phyloP scores from a whole-genome alignment of 2,888 invertebrate species.

The Conchocele bisecta region DNA sequence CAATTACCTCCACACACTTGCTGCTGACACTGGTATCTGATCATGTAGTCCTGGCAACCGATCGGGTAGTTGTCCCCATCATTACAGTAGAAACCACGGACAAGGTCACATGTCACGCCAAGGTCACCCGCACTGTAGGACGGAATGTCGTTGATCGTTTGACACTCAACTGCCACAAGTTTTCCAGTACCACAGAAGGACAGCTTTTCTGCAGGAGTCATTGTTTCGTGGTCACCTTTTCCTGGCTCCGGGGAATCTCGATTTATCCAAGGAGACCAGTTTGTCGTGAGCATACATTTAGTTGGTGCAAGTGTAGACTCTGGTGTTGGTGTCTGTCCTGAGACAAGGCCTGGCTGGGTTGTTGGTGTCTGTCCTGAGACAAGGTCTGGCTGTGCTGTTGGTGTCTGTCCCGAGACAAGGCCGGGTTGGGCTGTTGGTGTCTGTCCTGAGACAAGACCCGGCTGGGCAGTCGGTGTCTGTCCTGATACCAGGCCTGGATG shows the following conservation, averaged over 20 bases:
- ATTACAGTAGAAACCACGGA: conserved; percentile 88
- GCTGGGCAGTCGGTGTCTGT: too few species aligned
- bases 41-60: conserved; percentile 77
- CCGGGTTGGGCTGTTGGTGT: conserved; percentile 37
- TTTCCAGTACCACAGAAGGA: conserved; percentile 70
- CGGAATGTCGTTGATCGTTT: conserved; percentile 63
- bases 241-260: conserved; percentile 62
- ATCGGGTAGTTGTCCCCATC: conserved; percentile 70
- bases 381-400: conserved; percentile 38
- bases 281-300: conserved; percentile 27
- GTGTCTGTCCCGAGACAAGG: conserved; percentile 24
- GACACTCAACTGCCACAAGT: conserved; percentile 75
- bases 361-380: conserved; percentile 32
- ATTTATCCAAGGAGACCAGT: conserved; percentile 73
- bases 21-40: conserved; percentile 74
- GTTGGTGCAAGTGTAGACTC: conserved; percentile 32
- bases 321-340: conserved; percentile 38
- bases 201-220: conserved; percentile 55
- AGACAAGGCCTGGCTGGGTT: conserved; percentile 24
- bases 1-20: conserved; percentile 35
- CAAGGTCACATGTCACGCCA: conserved; percentile 83
- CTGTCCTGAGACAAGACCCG: conserved; percentile 24
- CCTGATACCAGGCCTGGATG: too few species aligned
- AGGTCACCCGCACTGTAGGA: conserved; percentile 70
- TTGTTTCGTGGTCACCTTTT: conserved; percentile 65